Conservation (phyloP, 2,888 invertebrate species). For the Axea sp. region DNA sequence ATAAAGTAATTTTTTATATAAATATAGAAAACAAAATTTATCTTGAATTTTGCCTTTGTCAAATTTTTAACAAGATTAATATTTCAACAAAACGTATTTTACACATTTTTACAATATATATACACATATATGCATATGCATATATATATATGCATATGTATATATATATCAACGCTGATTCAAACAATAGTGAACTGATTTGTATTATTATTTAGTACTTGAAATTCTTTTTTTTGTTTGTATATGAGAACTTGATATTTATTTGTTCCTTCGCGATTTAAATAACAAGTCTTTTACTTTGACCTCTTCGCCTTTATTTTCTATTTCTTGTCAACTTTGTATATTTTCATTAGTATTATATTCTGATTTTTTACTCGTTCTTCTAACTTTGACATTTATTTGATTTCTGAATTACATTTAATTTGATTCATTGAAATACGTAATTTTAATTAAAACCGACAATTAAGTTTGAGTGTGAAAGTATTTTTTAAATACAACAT, state of each 20-base stretch:
- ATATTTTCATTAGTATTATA: not conserved
- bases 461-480: not conserved
- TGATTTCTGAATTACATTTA: too few relatives aligned
- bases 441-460: not conserved
- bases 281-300: not conserved
- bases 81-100: constrained; percentile 13
- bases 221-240: too few relatives aligned
- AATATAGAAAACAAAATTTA: not conserved
- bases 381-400: too few relatives aligned
- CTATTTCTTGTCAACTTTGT: not conserved
- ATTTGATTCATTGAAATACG: not conserved
- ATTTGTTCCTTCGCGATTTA: not conserved
- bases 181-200: not conserved
- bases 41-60: constrained; percentile 16
- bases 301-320: not conserved
- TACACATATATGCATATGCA: too few relatives aligned
- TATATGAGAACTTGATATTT: too few relatives aligned
- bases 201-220: constrained; percentile 1
- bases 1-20: not conserved
- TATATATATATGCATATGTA: too few relatives aligned
- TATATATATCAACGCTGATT: not conserved
- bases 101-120: constrained; percentile 17
- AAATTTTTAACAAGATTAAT: not conserved
- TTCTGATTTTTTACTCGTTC: not conserved
- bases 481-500: constrained; percentile 55